Conservation (phyloP, 2,888 invertebrate species). For the Meghimatium bilineatum region DNA sequence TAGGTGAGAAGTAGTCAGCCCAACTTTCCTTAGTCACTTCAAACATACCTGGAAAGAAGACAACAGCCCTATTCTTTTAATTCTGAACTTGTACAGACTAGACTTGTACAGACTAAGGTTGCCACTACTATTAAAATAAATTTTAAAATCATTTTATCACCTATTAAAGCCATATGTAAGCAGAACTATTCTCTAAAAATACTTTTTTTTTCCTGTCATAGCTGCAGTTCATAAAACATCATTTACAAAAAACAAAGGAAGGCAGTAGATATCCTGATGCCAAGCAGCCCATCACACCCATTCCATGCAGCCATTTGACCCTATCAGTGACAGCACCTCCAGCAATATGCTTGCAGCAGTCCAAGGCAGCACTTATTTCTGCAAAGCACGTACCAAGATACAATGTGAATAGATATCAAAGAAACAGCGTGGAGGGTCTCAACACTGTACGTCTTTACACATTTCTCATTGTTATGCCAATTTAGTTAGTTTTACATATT, state of each 20-base stretch:
- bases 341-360: constrained; percentile 69
- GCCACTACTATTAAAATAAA: too few relatives aligned
- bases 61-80: too few relatives aligned
- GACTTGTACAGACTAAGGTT: too few relatives aligned
- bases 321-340: constrained; percentile 69
- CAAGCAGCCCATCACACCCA: constrained; percentile 77
- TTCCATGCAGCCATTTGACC: constrained; percentile 80
- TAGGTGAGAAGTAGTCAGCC: too few relatives aligned
- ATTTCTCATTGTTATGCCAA: too few relatives aligned
- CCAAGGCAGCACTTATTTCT: constrained; percentile 80
- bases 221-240: constrained; percentile 66
- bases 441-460: constrained; percentile 82
- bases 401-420: constrained; percentile 82
- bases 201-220: background rate
- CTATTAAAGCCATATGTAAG: too few relatives aligned
- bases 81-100: too few relatives aligned
- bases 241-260: constrained; percentile 70
- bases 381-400: constrained; percentile 79
- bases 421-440: constrained; percentile 90
- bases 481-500: too few relatives aligned
- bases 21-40: too few relatives aligned
- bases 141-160: too few relatives aligned
- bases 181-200: background rate
- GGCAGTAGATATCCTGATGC: constrained; percentile 60
- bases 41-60: too few relatives aligned